Evolutionary conservation across 2,113 vertebrate genomes (phyloP).

Genomic region (Pipra filicauda): DNA sequence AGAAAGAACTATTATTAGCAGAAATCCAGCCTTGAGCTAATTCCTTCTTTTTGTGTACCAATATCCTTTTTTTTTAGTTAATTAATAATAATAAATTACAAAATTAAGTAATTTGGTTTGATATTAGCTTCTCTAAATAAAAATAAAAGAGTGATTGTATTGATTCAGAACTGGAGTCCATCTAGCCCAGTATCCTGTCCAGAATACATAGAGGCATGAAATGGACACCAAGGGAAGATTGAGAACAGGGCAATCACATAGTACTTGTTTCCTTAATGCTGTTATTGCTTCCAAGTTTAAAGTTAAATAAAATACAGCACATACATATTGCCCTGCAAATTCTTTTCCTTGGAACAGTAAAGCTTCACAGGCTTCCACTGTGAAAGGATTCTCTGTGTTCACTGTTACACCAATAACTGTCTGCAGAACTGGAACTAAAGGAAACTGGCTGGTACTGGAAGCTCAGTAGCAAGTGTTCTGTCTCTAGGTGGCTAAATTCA

Average conservation of each 20-base stretch:
- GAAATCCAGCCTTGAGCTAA: not conserved
- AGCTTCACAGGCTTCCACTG: not conserved
- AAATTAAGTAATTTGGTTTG: not conserved
- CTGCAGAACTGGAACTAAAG: not conserved
- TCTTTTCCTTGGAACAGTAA: not conserved
- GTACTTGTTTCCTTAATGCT: not conserved
- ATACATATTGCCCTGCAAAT: not conserved
- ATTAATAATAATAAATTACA: not conserved
- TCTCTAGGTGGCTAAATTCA: not conserved
- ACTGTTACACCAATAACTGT: not conserved
- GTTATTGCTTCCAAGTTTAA: not conserved
- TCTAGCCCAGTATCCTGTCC: not conserved
- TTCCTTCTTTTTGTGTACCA: not conserved
- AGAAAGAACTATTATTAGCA: not conserved
- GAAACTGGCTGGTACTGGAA: not conserved
- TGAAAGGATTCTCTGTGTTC: not conserved
- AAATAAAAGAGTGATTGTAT: not conserved
- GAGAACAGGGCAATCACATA: fast-evolving
- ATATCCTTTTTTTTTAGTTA: not conserved
- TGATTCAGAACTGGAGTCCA: not conserved
- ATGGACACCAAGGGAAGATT: fast-evolving
- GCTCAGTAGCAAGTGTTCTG: not conserved
- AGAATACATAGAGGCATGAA: not conserved
- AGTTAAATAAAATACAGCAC: not conserved
- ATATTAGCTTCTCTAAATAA: not conserved